phyloP scores from a whole-genome alignment of 2,797 vertebrate genomes.

The Anableps anableps region DNA sequence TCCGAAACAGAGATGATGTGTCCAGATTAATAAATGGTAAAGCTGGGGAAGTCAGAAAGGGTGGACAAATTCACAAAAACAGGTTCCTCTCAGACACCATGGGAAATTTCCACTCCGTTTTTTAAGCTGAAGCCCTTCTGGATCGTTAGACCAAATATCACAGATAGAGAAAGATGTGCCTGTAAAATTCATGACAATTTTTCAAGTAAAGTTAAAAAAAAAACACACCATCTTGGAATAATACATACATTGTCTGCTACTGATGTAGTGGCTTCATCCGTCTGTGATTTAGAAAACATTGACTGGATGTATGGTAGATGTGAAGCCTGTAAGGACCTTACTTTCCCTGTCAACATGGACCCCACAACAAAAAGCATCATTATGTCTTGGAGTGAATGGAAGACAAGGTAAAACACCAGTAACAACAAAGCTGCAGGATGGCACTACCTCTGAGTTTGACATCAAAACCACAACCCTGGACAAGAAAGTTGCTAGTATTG shows the following conservation, averaged over 20 bases:
- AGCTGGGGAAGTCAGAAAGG: background rate
- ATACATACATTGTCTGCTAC: background rate
- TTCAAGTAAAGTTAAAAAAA: background rate
- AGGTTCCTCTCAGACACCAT: background rate
- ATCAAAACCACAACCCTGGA: slow-evolving; percentile 2
- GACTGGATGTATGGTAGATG: background rate
- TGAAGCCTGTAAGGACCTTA: background rate
- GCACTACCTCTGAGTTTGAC: background rate
- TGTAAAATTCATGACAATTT: background rate
- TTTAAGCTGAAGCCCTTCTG: background rate
- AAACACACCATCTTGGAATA: background rate
- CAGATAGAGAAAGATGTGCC: background rate
- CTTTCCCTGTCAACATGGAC: background rate
- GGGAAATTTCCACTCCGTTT: too few relatives aligned
- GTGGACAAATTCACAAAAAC: background rate
- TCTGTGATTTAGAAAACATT: background rate
- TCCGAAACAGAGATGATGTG: slow-evolving; percentile 4
- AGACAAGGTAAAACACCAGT: background rate
- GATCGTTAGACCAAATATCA: background rate
- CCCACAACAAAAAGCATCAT: background rate
- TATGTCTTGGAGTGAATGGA: background rate
- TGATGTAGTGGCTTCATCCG: background rate
- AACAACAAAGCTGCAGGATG: background rate
- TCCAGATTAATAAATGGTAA: background rate
- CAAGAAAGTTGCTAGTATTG: background rate